Percentiles rank a stretch among this genome's conserved stretches.
Evolutionary conservation across 2,888 invertebrate genomes (phyloP).

Genomic region (Timandra comae): DNA sequence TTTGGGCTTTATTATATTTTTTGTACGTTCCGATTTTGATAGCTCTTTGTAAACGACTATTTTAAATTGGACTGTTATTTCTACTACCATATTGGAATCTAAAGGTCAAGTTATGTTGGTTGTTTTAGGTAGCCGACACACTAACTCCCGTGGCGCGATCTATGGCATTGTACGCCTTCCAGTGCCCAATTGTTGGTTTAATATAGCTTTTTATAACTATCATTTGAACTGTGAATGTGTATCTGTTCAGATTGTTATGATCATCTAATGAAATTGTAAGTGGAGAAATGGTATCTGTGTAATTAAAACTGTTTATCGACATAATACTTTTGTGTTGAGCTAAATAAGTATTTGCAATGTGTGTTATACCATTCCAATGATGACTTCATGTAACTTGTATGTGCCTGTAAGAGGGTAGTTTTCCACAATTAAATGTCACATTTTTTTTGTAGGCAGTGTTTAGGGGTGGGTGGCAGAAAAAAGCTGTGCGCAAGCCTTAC

Average conservation of each 20-base stretch:
- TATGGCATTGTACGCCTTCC: conserved; percentile 58
- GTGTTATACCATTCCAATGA: no score
- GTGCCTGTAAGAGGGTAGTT: no score
- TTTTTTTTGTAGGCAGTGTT: no score
- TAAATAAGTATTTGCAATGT: no score
- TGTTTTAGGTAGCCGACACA: conserved; percentile 31
- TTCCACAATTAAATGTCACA: no score
- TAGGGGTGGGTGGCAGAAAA: no score
- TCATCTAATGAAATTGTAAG: background rate
- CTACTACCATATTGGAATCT: conserved; percentile 3
- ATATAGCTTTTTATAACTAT: conserved; percentile 62
- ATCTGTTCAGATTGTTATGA: conserved; percentile 16
- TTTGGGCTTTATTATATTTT: conserved; percentile 63
- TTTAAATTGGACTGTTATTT: conserved; percentile 21
- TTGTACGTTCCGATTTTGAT: conserved; percentile 27
- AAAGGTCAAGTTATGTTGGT: conserved; percentile 25
- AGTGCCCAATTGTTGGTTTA: conserved; percentile 70
- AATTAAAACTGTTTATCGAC: conserved; percentile 8
- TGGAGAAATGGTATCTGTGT: background rate
- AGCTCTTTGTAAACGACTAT: conserved; percentile 34
- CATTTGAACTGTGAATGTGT: conserved; percentile 46
- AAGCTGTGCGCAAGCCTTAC: no score
- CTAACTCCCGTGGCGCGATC: conserved; percentile 63
- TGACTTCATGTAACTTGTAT: no score
- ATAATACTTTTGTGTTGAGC: no score